Evolutionary conservation across 2,888 invertebrate species (phyloP).

Genomic region (Trisateles emortualis): DNA sequence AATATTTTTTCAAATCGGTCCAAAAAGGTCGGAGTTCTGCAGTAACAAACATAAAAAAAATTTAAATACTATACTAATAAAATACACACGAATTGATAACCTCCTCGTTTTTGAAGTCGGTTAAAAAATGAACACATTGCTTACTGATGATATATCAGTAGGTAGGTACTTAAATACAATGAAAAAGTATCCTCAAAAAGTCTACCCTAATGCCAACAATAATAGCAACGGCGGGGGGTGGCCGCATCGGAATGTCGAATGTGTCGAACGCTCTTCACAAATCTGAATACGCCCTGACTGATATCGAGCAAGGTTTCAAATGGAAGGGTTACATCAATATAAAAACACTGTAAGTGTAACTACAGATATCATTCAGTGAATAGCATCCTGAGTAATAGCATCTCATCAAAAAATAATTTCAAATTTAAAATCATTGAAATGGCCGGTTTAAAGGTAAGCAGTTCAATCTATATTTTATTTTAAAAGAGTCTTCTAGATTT

Average conservation of each 20-base stretch:
- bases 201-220: too few relatives aligned
- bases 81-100: too few relatives aligned
- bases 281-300: constrained; percentile 52
- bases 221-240: constrained; percentile 61
- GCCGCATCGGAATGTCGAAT: constrained; percentile 56
- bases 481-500: neutral
- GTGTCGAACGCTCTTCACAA: constrained; percentile 49
- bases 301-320: constrained; percentile 57
- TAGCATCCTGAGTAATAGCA: constrained; percentile 43
- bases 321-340: constrained; percentile 62
- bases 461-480: neutral
- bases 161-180: too few relatives aligned
- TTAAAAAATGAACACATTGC: too few relatives aligned
- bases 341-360: constrained; percentile 56
- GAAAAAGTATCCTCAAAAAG: too few relatives aligned
- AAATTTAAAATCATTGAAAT: constrained; percentile 24
- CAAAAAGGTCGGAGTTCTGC: too few relatives aligned
- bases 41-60: too few relatives aligned
- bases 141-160: too few relatives aligned
- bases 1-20: too few relatives aligned
- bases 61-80: too few relatives aligned
- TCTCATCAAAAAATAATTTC: constrained; percentile 19
- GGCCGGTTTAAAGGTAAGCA: constrained; percentile 54
- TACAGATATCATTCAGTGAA: constrained; percentile 57
- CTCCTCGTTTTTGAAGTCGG: too few relatives aligned